phyloP scores from a whole-genome alignment of 2,888 invertebrate genomes.

The Malthinus flaveolus region DNA sequence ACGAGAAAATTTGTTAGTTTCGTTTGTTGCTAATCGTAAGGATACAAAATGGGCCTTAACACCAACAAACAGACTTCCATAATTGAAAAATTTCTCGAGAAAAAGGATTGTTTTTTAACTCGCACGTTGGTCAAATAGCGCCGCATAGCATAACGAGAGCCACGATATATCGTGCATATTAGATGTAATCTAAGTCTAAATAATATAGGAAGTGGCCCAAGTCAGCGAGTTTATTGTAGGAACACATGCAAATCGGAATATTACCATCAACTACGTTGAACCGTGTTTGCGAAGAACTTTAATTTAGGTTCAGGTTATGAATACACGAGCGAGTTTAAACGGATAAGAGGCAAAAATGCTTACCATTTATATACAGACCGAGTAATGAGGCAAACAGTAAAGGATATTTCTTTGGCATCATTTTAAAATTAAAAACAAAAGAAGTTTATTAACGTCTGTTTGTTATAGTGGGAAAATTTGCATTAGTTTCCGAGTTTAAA shows the following conservation, averaged over 20 bases:
- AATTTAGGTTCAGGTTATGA: slow-evolving; percentile 27
- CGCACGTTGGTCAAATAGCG: too few species aligned
- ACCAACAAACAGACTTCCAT: too few species aligned
- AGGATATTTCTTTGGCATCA: not conserved
- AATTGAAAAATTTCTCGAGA: too few species aligned
- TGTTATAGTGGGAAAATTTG: not conserved
- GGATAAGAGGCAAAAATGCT: slow-evolving; percentile 17
- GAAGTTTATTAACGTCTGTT: slow-evolving; percentile 4
- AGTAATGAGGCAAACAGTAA: slow-evolving; percentile 13
- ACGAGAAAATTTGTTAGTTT: too few species aligned
- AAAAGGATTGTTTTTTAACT: too few species aligned
- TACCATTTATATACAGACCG: slow-evolving; percentile 10
- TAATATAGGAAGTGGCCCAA: slow-evolving; percentile 20
- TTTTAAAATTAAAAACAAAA: not conserved
- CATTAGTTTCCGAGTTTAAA: not conserved
- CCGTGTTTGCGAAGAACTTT: slow-evolving; percentile 18
- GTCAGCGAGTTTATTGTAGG: slow-evolving; percentile 25
- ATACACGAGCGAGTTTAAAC: slow-evolving; percentile 21
- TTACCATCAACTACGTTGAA: slow-evolving; percentile 23
- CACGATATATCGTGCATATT: slow-evolving; percentile 22
- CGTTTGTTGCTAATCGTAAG: too few species aligned
- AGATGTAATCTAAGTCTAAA: slow-evolving; percentile 17
- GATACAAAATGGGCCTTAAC: too few species aligned
- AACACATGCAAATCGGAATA: slow-evolving; percentile 29
- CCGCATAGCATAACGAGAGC: not conserved